These are phyloP conservation scores for Ceratina japonica DNA, from an alignment of 1,140 invertebrate species.

Conservation along the genomic window DNA sequence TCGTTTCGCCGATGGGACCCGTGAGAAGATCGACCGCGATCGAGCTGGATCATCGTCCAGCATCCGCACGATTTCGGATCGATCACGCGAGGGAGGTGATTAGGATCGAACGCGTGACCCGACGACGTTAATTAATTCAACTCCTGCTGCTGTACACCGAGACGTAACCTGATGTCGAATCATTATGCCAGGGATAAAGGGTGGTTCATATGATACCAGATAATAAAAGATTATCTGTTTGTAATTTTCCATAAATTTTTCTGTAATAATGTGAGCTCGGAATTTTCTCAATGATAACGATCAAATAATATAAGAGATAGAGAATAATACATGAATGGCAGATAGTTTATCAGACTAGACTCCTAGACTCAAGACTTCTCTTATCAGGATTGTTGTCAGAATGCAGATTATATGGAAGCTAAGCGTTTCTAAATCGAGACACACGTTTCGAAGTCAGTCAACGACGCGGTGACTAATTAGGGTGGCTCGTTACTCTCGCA, in stretches of 20 bases:
- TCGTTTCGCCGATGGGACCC: conserved; percentile 22
- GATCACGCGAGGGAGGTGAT: not conserved
- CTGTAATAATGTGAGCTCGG: too few species aligned
- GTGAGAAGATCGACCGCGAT: conserved; percentile 34
- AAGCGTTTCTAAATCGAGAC: conserved; percentile 35
- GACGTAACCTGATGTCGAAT: too few species aligned
- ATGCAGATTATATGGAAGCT: not conserved
- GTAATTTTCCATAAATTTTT: too few species aligned
- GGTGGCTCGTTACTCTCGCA: conserved; percentile 43
- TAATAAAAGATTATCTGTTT: too few species aligned
- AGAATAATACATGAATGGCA: too few species aligned
- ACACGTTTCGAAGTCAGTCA: conserved; percentile 14
- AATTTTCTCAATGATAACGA: too few species aligned
- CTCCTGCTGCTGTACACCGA: too few species aligned
- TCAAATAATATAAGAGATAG: too few species aligned
- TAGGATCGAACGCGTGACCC: not conserved
- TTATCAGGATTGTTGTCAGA: not conserved
- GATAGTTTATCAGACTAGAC: too few species aligned
- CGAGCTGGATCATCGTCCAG: conserved; percentile 17
- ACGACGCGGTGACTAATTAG: conserved; percentile 46
- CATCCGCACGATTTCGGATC: not conserved
- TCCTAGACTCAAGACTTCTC: too few species aligned
- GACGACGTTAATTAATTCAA: not conserved
- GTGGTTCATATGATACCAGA: too few species aligned
- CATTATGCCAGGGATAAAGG: too few species aligned